Evolutionary conservation across 1,140 invertebrate genomes (phyloP), one percentile per base, ranked within the genome.

Genomic region (Zeugodacus cucurbitae): DNA sequence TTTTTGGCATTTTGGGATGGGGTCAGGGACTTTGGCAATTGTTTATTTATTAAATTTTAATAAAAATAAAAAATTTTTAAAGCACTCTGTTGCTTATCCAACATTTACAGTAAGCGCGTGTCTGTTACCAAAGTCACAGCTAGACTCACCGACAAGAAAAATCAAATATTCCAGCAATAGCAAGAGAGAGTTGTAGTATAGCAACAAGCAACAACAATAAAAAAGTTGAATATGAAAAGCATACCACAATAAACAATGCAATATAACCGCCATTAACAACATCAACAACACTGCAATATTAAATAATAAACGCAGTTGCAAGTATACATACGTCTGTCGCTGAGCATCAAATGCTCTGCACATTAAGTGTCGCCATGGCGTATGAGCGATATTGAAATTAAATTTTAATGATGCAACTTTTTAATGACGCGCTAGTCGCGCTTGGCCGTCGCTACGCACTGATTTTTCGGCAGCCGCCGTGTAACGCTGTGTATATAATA

Each of bases 361-460:
- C 17, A 62, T 54, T 54, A 11, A 3, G 1, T 26, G 6, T 70
- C 32, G 4, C 64, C 64, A 70, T 70, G 64, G 29, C 64, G 64
- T 70, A 70, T 70, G 64, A 70, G 32, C 34, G 34, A 70, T 70
- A 70, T 70, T 37, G 22, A 70, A 70, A 70, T 70, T 70, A 70
- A 70, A 70, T 32, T 32, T 70, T 70, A 70, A 70, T 70, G 64
- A 70, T 37, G 29, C 64, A 70, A 34, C 64, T 70, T 70, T 70
- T 70, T 70, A 34, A 70, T 29, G 64, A 70, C 1, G 26, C 29
- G 7, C 4, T 22, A 11, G 11, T 62, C 26, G 64, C 26, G 10
- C 10, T 17, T 2, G 58, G 58, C 14, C 7, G 26, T 8, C 32
- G 11, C 2, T 34, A 32, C 3, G 64, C n/a, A 20, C 32, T 70